These are phyloP conservation scores for Agrotis exclamationis DNA, from an alignment of 2,888 invertebrate genomes.

Conservation along the genomic window DNA sequence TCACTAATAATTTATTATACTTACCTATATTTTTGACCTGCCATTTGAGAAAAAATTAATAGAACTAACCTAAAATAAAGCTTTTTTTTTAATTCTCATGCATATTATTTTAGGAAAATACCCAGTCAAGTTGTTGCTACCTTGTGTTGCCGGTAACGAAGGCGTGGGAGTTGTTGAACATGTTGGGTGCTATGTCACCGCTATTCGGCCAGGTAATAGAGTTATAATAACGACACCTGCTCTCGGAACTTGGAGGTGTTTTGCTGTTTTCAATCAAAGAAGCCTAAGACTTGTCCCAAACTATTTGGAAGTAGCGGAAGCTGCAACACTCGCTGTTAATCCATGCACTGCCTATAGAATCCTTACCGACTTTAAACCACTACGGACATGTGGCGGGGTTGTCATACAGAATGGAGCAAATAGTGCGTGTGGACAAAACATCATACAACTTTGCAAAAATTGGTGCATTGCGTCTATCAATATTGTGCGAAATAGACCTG, in stretches of 20 bases:
- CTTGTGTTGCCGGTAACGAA: conserved; percentile 98
- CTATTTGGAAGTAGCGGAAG: conserved; percentile 93
- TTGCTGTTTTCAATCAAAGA: conserved; percentile 91
- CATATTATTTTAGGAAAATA: conserved; percentile 81
- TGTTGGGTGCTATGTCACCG: conserved; percentile 92
- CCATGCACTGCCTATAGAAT: conserved; percentile 99
- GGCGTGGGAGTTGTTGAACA: conserved; percentile 96
- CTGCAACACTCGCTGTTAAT: conserved; percentile 97
- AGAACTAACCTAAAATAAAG: too few species aligned
- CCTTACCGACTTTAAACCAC: conserved; percentile 96
- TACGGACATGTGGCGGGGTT: conserved; percentile 93
- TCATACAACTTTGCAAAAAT: conserved; percentile 97
- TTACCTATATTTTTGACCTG: too few species aligned
- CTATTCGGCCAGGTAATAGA: conserved; percentile 93
- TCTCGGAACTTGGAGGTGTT: conserved; percentile 97
- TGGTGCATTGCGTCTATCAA: conserved; percentile 96
- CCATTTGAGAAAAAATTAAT: too few species aligned
- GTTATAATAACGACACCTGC: conserved; percentile 95
- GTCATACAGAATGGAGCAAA: conserved; percentile 99
- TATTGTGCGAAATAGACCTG: conserved; percentile 95
- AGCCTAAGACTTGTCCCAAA: conserved; percentile 93
- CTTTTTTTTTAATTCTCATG: too few species aligned
- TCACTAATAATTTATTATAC: too few species aligned
- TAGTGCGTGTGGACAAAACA: conserved; percentile 98
- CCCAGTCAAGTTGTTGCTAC: conserved; percentile 93